Evolutionary conservation across 1,140 invertebrate species (phyloP).

Genomic region (Drosophila neocordata): DNA sequence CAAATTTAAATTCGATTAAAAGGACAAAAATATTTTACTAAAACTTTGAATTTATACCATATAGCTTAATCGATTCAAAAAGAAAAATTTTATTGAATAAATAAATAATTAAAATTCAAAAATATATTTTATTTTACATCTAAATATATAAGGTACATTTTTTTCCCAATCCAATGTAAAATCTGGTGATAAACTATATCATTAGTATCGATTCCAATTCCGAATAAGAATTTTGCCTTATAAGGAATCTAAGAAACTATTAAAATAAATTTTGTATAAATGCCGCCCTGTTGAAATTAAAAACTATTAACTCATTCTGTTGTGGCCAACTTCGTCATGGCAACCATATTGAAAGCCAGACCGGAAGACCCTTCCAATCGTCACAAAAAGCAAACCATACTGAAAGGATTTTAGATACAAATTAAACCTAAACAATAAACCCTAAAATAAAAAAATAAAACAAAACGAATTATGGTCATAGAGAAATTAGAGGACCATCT

Average conservation of each 20-base stretch:
- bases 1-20: too few relatives aligned
- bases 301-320: slow-evolving; percentile 2
- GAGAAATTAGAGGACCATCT: slow-evolving; percentile 71
- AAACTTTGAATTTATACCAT: too few relatives aligned
- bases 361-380: slow-evolving; percentile 15
- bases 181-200: too few relatives aligned
- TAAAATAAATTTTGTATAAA: not conserved
- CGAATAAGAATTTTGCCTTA: too few relatives aligned
- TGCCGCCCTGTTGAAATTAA: not conserved
- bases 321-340: not conserved
- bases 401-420: slow-evolving; percentile 60
- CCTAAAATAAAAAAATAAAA: slow-evolving; percentile 20
- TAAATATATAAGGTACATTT: too few relatives aligned
- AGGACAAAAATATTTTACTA: too few relatives aligned
- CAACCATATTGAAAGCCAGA: slow-evolving; percentile 8
- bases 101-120: too few relatives aligned
- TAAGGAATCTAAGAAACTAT: too few relatives aligned
- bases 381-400: slow-evolving; percentile 1
- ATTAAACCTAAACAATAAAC: slow-evolving; percentile 55
- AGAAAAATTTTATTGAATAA: too few relatives aligned
- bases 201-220: not conserved
- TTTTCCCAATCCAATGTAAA: too few relatives aligned
- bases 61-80: too few relatives aligned
- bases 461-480: slow-evolving; percentile 74
- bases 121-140: not conserved